Evolutionary conservation across 2,113 vertebrate genomes (phyloP).

Genomic region (Tupaia chinensis): DNA sequence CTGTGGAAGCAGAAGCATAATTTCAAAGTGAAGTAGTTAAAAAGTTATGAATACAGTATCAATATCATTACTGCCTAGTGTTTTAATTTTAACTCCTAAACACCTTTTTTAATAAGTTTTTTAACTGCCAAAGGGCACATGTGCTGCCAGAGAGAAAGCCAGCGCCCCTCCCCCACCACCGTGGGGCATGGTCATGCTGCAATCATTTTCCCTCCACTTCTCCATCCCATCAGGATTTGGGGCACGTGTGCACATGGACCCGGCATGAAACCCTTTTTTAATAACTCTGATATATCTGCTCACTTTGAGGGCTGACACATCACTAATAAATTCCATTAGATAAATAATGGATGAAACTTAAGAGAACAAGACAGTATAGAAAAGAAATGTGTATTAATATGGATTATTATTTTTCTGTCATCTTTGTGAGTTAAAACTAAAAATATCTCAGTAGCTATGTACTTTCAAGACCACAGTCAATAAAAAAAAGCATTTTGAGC

Average conservation of each 20-base stretch:
- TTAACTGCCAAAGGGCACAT: too few relatives aligned
- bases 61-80: conserved; percentile 2
- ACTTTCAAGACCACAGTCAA: conserved; percentile 1
- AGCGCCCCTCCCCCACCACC: too few relatives aligned
- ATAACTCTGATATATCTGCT: neutral
- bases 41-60: neutral
- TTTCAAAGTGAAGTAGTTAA: conserved; percentile 60
- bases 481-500: neutral
- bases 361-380: neutral
- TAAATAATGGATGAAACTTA: conserved; percentile 19
- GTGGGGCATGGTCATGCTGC: too few relatives aligned
- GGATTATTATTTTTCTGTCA: neutral
- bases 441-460: neutral
- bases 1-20: conserved; percentile 84
- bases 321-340: conserved; percentile 25
- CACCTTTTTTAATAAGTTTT: neutral
- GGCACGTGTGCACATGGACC: too few relatives aligned
- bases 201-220: too few relatives aligned
- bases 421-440: conserved; percentile 28
- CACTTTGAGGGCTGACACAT: neutral
- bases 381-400: neutral
- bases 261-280: neutral
- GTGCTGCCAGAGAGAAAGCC: too few relatives aligned
- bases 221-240: too few relatives aligned
- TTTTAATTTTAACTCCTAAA: neutral